Percentiles rank a stretch among this genome's conserved stretches.
phyloP scores from a whole-genome alignment of 2,113 vertebrate species.

The Gasterosteus aculeatus region DNA sequence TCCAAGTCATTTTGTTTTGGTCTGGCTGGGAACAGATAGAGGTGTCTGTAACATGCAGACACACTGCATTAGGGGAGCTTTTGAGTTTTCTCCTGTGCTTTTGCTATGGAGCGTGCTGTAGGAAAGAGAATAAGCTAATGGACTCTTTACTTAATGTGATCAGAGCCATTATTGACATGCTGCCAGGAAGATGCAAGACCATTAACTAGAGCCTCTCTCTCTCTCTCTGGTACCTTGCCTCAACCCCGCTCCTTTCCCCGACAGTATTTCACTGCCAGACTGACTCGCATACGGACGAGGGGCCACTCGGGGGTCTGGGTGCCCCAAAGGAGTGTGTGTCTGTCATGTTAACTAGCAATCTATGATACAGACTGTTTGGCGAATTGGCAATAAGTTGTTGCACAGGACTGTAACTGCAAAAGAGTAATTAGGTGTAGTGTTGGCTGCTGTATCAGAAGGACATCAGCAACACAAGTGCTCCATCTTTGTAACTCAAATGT shows the following conservation, averaged over 20 bases:
- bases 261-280: constrained; percentile 63
- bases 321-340: constrained; percentile 59
- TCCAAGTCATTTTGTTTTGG: constrained; percentile 58
- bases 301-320: constrained; percentile 48
- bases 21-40: constrained; percentile 56
- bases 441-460: constrained; percentile 1
- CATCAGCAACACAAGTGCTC: background rate
- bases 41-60: constrained; percentile 68
- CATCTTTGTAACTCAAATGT: background rate
- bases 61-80: constrained; percentile 78
- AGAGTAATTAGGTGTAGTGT: constrained; percentile 8
- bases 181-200: constrained; percentile 97
- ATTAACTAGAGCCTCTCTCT: constrained; percentile 89
- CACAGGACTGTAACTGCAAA: constrained; percentile 20
- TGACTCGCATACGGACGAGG: constrained; percentile 39
- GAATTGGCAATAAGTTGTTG: constrained; percentile 35
- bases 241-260: constrained; percentile 46
- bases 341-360: constrained; percentile 64
- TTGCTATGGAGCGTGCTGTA: constrained; percentile 78
- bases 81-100: constrained; percentile 81
- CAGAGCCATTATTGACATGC: constrained; percentile 99
- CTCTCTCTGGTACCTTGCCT: constrained; percentile 67
- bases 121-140: constrained; percentile 95
- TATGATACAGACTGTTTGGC: constrained; percentile 35
- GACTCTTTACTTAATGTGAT: constrained; percentile 99